phyloP scores from a whole-genome alignment of 2,888 invertebrate species.

The Cephus pulcher region DNA sequence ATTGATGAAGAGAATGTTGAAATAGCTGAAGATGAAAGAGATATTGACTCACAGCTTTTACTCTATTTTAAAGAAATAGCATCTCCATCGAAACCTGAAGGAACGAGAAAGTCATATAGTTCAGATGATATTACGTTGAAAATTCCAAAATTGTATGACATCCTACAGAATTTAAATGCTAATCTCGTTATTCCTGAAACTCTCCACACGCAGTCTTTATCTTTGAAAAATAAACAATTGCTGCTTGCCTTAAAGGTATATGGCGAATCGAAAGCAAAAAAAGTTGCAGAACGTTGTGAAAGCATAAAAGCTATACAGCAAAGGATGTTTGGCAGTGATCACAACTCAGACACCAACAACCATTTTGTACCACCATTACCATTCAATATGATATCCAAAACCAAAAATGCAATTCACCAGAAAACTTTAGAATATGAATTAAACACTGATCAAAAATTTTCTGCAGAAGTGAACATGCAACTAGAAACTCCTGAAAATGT shows the following conservation, averaged over 20 bases:
- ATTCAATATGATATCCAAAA: slow-evolving; percentile 26
- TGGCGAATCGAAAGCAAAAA: not conserved
- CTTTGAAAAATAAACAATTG: slow-evolving; percentile 46
- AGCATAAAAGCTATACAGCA: slow-evolving; percentile 35
- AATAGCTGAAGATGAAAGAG: slow-evolving; percentile 63
- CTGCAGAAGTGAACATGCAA: slow-evolving; percentile 21
- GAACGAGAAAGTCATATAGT: slow-evolving; percentile 59
- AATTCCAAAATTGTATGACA: slow-evolving; percentile 63
- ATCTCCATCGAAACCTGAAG: slow-evolving; percentile 53
- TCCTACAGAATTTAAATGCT: slow-evolving; percentile 52
- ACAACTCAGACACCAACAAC: slow-evolving; percentile 8
- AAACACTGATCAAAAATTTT: slow-evolving; percentile 17
- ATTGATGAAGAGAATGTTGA: not conserved
- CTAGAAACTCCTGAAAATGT: slow-evolving; percentile 34
- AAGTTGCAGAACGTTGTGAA: slow-evolving; percentile 15
- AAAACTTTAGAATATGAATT: slow-evolving; percentile 30
- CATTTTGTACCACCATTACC: slow-evolving; percentile 50
- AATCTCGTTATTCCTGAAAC: slow-evolving; percentile 42
- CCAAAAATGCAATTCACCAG: not conserved
- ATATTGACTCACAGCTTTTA: slow-evolving; percentile 53
- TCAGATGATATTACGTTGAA: slow-evolving; percentile 60
- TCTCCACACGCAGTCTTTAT: slow-evolving; percentile 32
- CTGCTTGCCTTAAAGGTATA: slow-evolving; percentile 32
- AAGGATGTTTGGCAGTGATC: slow-evolving; percentile 44
- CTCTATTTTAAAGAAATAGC: slow-evolving; percentile 42